These are phyloP conservation scores for Anthonomus grandis DNA, from an alignment of 1,140 invertebrate species.

Conservation along the genomic window DNA sequence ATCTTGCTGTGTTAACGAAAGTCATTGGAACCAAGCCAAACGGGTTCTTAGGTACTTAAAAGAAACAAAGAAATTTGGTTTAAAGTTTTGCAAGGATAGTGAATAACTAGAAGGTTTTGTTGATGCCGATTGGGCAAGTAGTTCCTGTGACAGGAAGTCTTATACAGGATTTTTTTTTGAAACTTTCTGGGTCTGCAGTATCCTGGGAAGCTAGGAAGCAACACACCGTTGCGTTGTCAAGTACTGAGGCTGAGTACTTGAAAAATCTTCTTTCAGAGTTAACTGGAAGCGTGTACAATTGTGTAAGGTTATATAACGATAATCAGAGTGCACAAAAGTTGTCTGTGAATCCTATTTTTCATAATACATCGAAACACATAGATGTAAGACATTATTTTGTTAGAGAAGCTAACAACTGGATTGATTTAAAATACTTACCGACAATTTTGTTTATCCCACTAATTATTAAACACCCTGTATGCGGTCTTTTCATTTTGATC, in stretches of 20 bases:
- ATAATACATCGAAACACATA: constrained; percentile 48
- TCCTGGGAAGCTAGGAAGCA: constrained; percentile 42
- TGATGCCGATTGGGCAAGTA: constrained; percentile 28
- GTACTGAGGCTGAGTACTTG: constrained; percentile 42
- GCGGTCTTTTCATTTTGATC: too few relatives aligned
- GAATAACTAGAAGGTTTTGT: constrained; percentile 37
- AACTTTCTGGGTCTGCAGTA: constrained; percentile 30
- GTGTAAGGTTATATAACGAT: too few relatives aligned
- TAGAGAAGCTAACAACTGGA: constrained; percentile 19
- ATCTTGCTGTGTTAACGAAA: constrained; percentile 45
- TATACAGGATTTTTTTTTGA: constrained; percentile 41
- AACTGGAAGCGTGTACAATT: not conserved
- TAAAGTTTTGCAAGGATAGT: constrained; percentile 18
- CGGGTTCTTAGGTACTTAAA: constrained; percentile 49
- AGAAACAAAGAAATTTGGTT: constrained; percentile 36
- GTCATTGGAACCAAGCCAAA: constrained; percentile 47
- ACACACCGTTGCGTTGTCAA: constrained; percentile 38
- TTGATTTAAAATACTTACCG: constrained; percentile 32
- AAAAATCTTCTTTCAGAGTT: constrained; percentile 9
- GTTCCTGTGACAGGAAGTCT: constrained; percentile 33
- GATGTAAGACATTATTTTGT: constrained; percentile 46
- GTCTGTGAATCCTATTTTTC: constrained; percentile 41
- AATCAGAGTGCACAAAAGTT: constrained; percentile 20
- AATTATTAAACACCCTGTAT: too few relatives aligned
- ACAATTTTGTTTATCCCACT: too few relatives aligned